Base-by-base conservation (phyloP, 2,797 vertebrate species). In the Pitangus sulphuratus region DNA sequence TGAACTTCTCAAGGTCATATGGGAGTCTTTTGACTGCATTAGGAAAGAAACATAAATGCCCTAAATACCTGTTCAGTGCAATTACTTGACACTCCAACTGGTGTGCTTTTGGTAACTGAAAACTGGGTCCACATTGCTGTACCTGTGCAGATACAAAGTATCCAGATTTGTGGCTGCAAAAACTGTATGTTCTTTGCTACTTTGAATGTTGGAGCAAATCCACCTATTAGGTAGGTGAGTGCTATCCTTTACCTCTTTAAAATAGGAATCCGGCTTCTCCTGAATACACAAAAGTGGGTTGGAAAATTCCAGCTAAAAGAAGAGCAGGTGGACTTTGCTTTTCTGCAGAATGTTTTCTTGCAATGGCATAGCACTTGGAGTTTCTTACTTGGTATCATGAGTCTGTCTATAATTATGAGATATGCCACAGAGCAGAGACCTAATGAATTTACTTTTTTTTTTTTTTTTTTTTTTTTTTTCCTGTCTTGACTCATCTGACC, bases 291-390 rank as follows among this genome's bases (percentile, higher is more conserved):
- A n/a, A 87, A 53, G 9, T 31, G 35, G 11, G 3, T 28, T 89
- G 48, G 71, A 71, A 70, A 90, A 93, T 24, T 88, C 24, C 62
- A 86, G 48, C 21, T 77, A 18, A 76, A 58, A 89, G n/a, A 69
- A 48, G 51, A 70, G 28, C 68, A 79, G 37, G 33, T 89, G 40
- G 48, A 50, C 28, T 80, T 87, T 10, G 53, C 39, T 39, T 12
- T 33, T 83, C 64, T 71, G 33, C 33, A 83, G 51, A 80, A 89
- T 19, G 6, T 48, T 33, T 62, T 66, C 18, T 64, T 85, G 48
- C 66, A 80, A 1, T 17, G 54, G 33, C 44, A 14, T 8, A 35
- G 25, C 6, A 11, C 47, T 87, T 77, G 28, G 51, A 75, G 22
- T 16, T 70, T 60, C 18, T 90, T 37, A 19, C 16, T 8, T 72